Evolutionary conservation across 2,888 invertebrate genomes (phyloP).

Genomic region (Lasioglossum villosulum): DNA sequence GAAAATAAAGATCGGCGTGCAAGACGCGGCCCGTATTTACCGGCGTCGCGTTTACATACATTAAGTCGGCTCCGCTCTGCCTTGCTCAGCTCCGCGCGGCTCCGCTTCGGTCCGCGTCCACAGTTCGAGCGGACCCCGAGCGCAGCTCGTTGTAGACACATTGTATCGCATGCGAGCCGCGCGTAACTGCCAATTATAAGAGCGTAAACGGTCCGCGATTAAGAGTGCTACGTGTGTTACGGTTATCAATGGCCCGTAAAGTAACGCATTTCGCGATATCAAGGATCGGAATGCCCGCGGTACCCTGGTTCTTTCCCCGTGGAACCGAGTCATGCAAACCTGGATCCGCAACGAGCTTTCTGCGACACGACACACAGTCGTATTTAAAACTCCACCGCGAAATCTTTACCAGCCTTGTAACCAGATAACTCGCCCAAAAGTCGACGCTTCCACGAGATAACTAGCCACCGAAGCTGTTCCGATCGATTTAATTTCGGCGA

Average conservation of each 20-base stretch:
- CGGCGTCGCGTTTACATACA: constrained; percentile 47
- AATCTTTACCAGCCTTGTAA: constrained; percentile 12
- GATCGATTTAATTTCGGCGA: background rate
- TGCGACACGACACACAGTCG: background rate
- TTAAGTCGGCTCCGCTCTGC: constrained; percentile 18
- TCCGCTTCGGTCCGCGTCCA: background rate
- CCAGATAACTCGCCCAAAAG: background rate
- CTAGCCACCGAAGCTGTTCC: background rate
- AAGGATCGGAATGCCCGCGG: constrained; percentile 50
- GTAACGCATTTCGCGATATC: constrained; percentile 64
- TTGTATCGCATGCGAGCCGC: constrained; percentile 58
- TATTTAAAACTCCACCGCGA: background rate
- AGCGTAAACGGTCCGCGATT: constrained; percentile 67
- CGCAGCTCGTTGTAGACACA: constrained; percentile 36
- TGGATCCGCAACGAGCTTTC: background rate
- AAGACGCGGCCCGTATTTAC: constrained; percentile 28
- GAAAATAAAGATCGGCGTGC: constrained; percentile 44
- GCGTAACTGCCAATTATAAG: constrained; percentile 69
- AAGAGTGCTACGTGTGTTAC: constrained; percentile 62
- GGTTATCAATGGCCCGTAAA: constrained; percentile 70
- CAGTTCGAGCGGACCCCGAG: background rate
- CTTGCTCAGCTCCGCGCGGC: background rate
- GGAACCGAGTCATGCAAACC: background rate
- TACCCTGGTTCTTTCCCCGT: background rate
- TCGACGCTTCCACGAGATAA: background rate